These are phyloP conservation scores for Lagopus muta DNA, from an alignment of 2,113 vertebrate genomes.

Conservation along the genomic window DNA sequence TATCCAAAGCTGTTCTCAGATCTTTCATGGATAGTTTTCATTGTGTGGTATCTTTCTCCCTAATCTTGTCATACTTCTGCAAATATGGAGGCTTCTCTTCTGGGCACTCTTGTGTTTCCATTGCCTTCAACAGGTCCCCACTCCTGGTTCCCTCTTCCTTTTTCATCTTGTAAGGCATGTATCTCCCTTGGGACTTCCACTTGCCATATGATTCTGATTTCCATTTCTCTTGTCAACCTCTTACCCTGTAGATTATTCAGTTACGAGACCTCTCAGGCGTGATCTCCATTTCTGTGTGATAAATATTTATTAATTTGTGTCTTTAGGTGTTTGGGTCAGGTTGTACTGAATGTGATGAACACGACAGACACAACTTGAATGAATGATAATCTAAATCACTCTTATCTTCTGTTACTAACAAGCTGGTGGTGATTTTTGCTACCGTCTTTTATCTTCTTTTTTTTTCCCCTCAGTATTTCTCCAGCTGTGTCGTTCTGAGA, in stretches of 20 bases:
- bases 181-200: not conserved
- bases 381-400: not conserved
- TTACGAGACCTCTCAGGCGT: not conserved
- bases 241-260: not conserved
- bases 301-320: not conserved
- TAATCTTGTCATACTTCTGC: not conserved
- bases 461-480: fast-evolving
- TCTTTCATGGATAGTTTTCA: not conserved
- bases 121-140: not conserved
- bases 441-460: not conserved
- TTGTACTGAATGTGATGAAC: not conserved
- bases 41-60: not conserved
- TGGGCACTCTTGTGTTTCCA: not conserved
- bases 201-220: not conserved
- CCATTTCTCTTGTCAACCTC: not conserved
- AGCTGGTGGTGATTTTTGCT: not conserved
- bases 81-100: not conserved
- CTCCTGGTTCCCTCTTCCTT: not conserved
- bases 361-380: not conserved
- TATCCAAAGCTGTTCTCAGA: not conserved
- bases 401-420: not conserved
- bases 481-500: not conserved
- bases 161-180: not conserved
- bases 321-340: not conserved
- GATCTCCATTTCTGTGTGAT: not conserved